These are phyloP conservation scores for Lepidocolaptes lacrymiger DNA, from an alignment of 2,797 vertebrate genomes.

Conservation along the genomic window DNA sequence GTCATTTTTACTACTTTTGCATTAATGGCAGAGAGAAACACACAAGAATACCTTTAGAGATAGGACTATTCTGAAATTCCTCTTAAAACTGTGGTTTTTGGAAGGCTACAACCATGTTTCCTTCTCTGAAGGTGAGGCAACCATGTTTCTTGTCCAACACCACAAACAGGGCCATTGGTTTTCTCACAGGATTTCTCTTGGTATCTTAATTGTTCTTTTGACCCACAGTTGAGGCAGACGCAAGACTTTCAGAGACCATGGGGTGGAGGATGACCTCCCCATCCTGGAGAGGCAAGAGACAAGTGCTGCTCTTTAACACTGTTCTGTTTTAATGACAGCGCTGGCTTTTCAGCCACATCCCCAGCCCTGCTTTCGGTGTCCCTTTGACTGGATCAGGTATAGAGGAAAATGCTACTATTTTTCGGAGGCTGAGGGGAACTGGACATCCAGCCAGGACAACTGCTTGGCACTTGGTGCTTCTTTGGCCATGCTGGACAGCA, in stretches of 20 bases:
- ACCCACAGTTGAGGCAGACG: neutral
- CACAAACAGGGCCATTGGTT: neutral
- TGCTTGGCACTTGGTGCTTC: conserved; percentile 46
- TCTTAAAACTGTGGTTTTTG: neutral
- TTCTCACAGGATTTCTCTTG: neutral
- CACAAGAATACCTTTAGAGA: fast-evolving
- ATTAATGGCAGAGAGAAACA: fast-evolving
- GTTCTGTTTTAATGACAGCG: neutral
- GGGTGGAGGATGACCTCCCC: neutral
- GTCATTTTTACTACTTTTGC: neutral
- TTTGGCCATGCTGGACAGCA: conserved; percentile 48
- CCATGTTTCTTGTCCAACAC: neutral
- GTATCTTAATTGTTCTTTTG: neutral
- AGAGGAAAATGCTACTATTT: conserved; percentile 66
- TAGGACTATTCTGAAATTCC: neutral
- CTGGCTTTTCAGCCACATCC: conserved; percentile 13
- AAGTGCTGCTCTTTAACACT: fast-evolving
- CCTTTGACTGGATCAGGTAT: conserved; percentile 58
- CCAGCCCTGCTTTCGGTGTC: neutral
- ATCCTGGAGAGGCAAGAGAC: too few relatives aligned
- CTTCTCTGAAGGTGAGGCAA: neutral
- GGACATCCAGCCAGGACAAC: conserved; percentile 33
- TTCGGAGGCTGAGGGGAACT: conserved; percentile 12
- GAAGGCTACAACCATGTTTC: too few relatives aligned
- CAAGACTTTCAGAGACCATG: neutral